Conservation (phyloP, 2,888 invertebrate species). For the Drosophila paramelanica region DNA sequence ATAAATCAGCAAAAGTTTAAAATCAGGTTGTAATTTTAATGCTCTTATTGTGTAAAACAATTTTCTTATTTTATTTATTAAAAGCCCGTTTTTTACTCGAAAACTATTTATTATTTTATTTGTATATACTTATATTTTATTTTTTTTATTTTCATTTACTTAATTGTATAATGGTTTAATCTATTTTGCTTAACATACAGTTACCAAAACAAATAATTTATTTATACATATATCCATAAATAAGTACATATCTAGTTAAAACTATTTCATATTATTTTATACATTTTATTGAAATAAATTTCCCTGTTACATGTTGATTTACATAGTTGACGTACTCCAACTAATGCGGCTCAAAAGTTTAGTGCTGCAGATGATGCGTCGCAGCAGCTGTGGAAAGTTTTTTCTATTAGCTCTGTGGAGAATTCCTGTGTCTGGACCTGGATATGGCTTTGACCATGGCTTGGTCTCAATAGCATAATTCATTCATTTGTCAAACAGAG, state of each 20-base stretch:
- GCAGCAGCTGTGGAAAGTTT: slow-evolving; percentile 18
- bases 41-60: neutral
- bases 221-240: too few relatives aligned
- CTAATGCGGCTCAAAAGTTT: neutral
- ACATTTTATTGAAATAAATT: too few relatives aligned
- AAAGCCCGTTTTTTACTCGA: too few relatives aligned
- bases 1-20: neutral
- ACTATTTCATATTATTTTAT: too few relatives aligned
- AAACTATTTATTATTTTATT: too few relatives aligned
- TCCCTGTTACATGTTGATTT: neutral
- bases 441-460: slow-evolving; percentile 10
- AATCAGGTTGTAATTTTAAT: neutral
- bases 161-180: too few relatives aligned
- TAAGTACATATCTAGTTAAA: too few relatives aligned
- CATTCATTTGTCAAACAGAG: slow-evolving; percentile 25
- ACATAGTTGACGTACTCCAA: neutral
- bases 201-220: too few relatives aligned
- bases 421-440: slow-evolving; percentile 9
- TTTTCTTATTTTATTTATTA: too few relatives aligned
- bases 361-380: neutral
- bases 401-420: slow-evolving; percentile 6
- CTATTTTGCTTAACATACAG: too few relatives aligned
- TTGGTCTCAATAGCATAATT: slow-evolving; percentile 31
- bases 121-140: too few relatives aligned
- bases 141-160: too few relatives aligned